Base-by-base conservation (phyloP, 23 tunicate species). In the Phallusia fumigata region DNA sequence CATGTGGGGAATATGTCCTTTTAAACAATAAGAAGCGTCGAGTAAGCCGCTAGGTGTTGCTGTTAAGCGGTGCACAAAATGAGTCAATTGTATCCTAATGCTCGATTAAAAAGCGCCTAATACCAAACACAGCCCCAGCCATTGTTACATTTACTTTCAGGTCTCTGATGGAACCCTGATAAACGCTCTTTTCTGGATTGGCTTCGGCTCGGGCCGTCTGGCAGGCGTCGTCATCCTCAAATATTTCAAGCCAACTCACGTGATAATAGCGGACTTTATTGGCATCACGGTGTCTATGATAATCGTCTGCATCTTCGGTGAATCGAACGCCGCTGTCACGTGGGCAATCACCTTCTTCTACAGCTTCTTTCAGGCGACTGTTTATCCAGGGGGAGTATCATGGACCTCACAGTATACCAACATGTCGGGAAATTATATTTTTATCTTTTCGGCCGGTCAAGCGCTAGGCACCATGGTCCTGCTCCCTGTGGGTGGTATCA, bases 391-490 rank as follows among this genome's bases (percentile, higher is more conserved):
- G 3, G 99, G 99, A 72, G 95, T 95, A 2, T 90, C 95, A 5
- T 95, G 95, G 95, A 81, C 99, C 22, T 90, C 99, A 16, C 87
- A 84, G 69, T 95, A 84, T 89, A 90, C 93, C 22, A 95, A 95
- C 82, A 90, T 95, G 89, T 95, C 99, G 26, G 99, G 99, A 15
- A 93, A 95, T 33, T 95, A 90, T 77, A 90, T 95, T 76, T 95
- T 90, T 74, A 90, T 95, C 0, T 95, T 95, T 58, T 90, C 95
- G 33, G 89, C 89, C 30, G 99, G 99, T 0, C 95, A 95, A 78
- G 99, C 99, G 22, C 34, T 95, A 18, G 99, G 99, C 10, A 90
- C 88, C 64, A 90, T 95, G 99, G 92, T 84, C 36, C 76, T 94
- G 11, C 65, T 94, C 18, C 98, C 98, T 11, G 84, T 86, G 28